Evolutionary conservation across 2,113 vertebrate genomes (phyloP).

Genomic region (Podarcis muralis): DNA sequence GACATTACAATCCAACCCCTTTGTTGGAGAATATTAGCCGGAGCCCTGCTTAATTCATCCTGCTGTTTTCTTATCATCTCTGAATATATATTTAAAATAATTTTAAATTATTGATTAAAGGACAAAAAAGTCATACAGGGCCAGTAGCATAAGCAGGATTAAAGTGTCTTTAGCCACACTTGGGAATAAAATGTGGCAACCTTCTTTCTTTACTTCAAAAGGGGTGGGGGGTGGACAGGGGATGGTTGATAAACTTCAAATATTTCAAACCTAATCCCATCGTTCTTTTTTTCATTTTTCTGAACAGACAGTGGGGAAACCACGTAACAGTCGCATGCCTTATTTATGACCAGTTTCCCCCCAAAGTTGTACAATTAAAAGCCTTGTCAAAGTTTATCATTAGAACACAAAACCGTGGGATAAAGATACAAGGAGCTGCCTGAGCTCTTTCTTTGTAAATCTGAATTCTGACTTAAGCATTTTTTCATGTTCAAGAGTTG

Average conservation of each 20-base stretch:
- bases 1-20: constrained; percentile 34
- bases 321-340: neutral
- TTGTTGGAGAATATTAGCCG: constrained; percentile 40
- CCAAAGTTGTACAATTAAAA: constrained; percentile 44
- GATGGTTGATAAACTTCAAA: constrained; percentile 25
- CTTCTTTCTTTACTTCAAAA: constrained; percentile 26
- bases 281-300: neutral
- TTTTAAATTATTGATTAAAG: constrained; percentile 64
- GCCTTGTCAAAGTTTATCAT: neutral
- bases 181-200: constrained; percentile 35
- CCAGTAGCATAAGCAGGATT: constrained; percentile 52
- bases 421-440: rapidly evolving
- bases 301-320: rapidly evolving
- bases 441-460: neutral
- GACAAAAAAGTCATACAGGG: constrained; percentile 38
- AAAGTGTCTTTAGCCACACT: constrained; percentile 12
- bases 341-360: rapidly evolving
- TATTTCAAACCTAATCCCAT: neutral
- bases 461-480: neutral
- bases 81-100: constrained; percentile 30
- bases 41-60: constrained; percentile 54
- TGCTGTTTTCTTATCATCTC: neutral
- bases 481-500: neutral
- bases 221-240: neutral
- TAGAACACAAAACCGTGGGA: constrained; percentile 16